phyloP scores from a whole-genome alignment of 2,797 vertebrate genomes.

The Siniperca obscura region DNA sequence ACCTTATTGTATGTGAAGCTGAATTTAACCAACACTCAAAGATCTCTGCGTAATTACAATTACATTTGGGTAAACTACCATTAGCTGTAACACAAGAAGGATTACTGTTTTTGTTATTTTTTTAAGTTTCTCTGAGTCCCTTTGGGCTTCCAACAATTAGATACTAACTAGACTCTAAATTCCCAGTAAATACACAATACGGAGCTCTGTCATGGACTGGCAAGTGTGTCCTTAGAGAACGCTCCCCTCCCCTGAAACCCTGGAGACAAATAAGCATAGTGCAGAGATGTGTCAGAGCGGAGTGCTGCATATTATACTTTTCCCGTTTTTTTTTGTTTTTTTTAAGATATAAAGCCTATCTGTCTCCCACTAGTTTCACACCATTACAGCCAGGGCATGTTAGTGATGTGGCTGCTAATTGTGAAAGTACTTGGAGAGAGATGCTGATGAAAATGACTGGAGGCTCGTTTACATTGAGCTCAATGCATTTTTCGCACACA shows the following conservation, averaged over 20 bases:
- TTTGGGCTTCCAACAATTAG: not conserved
- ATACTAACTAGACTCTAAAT: too few relatives aligned
- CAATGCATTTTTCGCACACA: not conserved
- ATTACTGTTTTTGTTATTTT: too few relatives aligned
- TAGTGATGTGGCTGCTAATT: conserved; percentile 88
- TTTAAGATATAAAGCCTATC: not conserved
- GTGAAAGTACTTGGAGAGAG: conserved; percentile 85
- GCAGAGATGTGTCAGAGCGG: too few relatives aligned
- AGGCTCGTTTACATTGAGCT: conserved; percentile 55
- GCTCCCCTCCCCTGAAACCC: not conserved
- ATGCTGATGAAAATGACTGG: conserved; percentile 72
- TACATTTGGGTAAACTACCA: too few relatives aligned
- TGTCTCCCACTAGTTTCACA: conserved; percentile 34
- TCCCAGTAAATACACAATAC: not conserved
- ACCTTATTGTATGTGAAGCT: too few relatives aligned
- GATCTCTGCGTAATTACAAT: too few relatives aligned
- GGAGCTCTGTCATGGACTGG: not conserved
- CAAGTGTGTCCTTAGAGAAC: too few relatives aligned
- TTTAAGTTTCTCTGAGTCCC: too few relatives aligned
- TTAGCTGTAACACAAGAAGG: too few relatives aligned
- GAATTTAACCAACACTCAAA: too few relatives aligned
- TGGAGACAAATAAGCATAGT: not conserved
- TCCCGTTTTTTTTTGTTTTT: too few relatives aligned
- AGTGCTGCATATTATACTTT: too few relatives aligned
- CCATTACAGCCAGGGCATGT: conserved; percentile 86